phyloP scores from a whole-genome alignment of 2,113 vertebrate genomes.

The Hippolais icterina region DNA sequence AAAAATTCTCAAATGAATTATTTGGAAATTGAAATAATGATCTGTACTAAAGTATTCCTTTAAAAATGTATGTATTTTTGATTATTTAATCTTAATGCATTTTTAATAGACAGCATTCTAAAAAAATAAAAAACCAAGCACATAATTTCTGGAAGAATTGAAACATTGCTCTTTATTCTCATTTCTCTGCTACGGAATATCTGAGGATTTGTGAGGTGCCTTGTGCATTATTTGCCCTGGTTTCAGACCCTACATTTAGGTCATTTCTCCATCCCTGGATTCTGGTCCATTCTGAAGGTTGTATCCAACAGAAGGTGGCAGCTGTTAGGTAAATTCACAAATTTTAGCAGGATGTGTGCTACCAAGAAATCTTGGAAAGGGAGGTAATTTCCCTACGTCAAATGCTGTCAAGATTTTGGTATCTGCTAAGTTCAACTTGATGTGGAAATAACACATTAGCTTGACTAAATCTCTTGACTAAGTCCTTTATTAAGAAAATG shows the following conservation, averaged over 20 bases:
- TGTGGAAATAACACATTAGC: neutral
- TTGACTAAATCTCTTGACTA: neutral
- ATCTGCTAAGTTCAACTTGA: neutral
- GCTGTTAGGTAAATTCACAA: neutral
- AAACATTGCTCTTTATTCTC: neutral
- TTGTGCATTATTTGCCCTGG: neutral
- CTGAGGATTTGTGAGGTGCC: neutral
- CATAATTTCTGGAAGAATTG: neutral
- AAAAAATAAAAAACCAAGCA: neutral
- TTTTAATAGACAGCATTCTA: neutral
- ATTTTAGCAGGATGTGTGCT: neutral
- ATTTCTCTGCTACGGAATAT: neutral
- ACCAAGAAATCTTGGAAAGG: neutral
- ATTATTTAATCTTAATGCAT: slow-evolving; percentile 7
- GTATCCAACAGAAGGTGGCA: neutral
- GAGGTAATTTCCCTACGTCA: neutral
- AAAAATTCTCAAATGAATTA: slow-evolving; percentile 36
- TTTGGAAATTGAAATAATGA: slow-evolving; percentile 30
- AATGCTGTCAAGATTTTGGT: neutral
- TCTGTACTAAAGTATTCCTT: neutral
- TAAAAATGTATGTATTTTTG: slow-evolving; percentile 5
- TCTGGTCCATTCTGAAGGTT: neutral
- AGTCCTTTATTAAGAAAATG: neutral
- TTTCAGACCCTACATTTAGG: neutral
- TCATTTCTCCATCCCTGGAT: neutral